These are phyloP conservation scores for Ophion costatus DNA, from an alignment of 2,888 invertebrate species.

Conservation along the genomic window DNA sequence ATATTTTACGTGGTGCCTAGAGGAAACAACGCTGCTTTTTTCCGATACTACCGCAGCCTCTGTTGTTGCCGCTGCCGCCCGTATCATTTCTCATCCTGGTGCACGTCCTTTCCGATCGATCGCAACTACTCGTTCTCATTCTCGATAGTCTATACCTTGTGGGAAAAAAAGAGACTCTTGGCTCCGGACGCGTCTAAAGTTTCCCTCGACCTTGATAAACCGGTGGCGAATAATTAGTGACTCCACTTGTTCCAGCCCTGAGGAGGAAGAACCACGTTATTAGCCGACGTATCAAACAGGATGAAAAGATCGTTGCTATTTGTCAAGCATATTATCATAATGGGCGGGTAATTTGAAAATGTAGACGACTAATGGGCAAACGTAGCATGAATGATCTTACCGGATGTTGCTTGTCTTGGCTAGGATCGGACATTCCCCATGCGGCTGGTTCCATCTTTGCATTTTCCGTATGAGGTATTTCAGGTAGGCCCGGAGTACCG, in stretches of 20 bases:
- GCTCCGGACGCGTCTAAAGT: constrained; percentile 38
- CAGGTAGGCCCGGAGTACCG: constrained; percentile 76
- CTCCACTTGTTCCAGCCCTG: constrained; percentile 86
- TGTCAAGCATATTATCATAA: background rate
- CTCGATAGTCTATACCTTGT: constrained; percentile 12
- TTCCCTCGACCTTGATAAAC: constrained; percentile 28
- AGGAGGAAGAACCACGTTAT: constrained; percentile 65
- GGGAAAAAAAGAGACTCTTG: constrained; percentile 34
- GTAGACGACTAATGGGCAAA: background rate
- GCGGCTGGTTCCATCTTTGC: constrained; percentile 79
- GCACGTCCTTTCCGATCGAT: constrained; percentile 39
- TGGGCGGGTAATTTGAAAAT: background rate
- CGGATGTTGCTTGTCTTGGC: constrained; percentile 81
- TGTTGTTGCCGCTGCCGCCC: constrained; percentile 43
- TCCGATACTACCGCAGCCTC: constrained; percentile 59
- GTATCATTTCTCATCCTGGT: constrained; percentile 5
- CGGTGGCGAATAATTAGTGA: constrained; percentile 73
- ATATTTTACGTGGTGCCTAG: constrained; percentile 71
- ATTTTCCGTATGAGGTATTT: constrained; percentile 78
- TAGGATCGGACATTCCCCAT: constrained; percentile 80
- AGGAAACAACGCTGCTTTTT: constrained; percentile 67
- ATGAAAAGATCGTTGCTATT: background rate
- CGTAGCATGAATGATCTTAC: constrained; percentile 67
- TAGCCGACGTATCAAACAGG: background rate
- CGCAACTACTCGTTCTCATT: constrained; percentile 29